Evolutionary conservation across 2,797 vertebrate genomes (phyloP), one percentile per base, ranked within the genome.

Genomic region (Etheostoma perlongum): DNA sequence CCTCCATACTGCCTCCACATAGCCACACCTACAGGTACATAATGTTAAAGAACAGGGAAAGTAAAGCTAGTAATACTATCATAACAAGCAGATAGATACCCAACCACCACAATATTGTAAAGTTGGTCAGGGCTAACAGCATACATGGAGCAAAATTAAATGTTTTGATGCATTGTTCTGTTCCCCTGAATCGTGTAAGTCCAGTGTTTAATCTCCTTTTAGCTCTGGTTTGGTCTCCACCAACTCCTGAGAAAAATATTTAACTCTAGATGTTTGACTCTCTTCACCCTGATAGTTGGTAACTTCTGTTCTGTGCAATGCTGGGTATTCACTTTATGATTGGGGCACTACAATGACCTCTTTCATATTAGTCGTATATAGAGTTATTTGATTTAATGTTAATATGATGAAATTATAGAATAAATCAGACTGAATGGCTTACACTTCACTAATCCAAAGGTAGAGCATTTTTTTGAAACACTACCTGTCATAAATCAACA

Each of bases 1-100:
- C 98, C 89, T 99, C 98, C 97, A 99, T 99, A 79, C 98, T 99
- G 78, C 98, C 98, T 0, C 98, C 98, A 0, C 98, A 99, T 44
- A 98, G 91, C 98, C 98, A 99, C 54, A 98, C 98, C 98, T 99
- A 90, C 44, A 74, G 84, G 72, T 1, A 42, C 66, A 71, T 5
- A 1, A 18, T 1, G 18, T 18, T 2, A 49, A 16, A 47, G 5
- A 55, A 25, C 2, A 49, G 8, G 18, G 21, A 23, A 4, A n/a
- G 40, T 0, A 25, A 57, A 58, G 23, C 49, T 19, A 33, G 42
- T 19, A 16, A 5, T 30, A 0, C 23, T 14, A 1, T 14, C 4
- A 44, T 44, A 25, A 51, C 13, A 11, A 42, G 18, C 47, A 16
- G n/a, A 40, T 33, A 46, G 63, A 52, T 27, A n/a, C 5, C 44